Conservation (phyloP, 2,888 invertebrate genomes). For the Osedax frankpressi region DNA sequence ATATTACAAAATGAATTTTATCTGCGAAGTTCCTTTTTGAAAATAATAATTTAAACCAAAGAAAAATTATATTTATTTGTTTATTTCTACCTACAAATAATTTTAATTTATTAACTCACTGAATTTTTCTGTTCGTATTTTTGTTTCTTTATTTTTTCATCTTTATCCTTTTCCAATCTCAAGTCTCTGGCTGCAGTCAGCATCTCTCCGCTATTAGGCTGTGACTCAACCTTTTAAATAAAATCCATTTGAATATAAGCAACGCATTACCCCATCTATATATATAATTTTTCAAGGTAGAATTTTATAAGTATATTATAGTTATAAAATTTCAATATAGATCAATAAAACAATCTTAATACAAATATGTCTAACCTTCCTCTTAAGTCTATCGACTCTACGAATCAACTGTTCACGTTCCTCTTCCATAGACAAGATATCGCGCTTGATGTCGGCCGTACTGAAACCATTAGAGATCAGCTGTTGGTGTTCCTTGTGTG, state of each 20-base stretch:
- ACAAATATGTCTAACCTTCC: constrained; percentile 50
- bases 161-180: constrained; percentile 53
- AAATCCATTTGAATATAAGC: no score
- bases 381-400: constrained; percentile 53
- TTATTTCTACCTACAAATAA: no score
- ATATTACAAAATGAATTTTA: no score
- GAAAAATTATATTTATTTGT: no score
- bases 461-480: constrained; percentile 56
- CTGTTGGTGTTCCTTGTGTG: constrained; percentile 60
- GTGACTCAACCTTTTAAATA: constrained; percentile 59
- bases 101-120: constrained; percentile 31
- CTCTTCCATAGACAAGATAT: constrained; percentile 71
- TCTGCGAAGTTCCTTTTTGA: no score
- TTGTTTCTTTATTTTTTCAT: constrained; percentile 52
- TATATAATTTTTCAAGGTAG: no score
- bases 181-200: constrained; percentile 52
- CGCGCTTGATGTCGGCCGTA: constrained; percentile 66
- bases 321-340: not conserved
- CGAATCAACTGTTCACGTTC: constrained; percentile 64
- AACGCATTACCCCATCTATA: no score
- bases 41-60: no score
- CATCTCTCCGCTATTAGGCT: constrained; percentile 57
- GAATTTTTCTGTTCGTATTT: constrained; percentile 52
- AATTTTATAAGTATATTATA: no score
- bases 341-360: not conserved